Evolutionary conservation across 1,140 invertebrate genomes (phyloP), one percentile per base, ranked within the genome.

Genomic region (Sitodiplosis mosellana): DNA sequence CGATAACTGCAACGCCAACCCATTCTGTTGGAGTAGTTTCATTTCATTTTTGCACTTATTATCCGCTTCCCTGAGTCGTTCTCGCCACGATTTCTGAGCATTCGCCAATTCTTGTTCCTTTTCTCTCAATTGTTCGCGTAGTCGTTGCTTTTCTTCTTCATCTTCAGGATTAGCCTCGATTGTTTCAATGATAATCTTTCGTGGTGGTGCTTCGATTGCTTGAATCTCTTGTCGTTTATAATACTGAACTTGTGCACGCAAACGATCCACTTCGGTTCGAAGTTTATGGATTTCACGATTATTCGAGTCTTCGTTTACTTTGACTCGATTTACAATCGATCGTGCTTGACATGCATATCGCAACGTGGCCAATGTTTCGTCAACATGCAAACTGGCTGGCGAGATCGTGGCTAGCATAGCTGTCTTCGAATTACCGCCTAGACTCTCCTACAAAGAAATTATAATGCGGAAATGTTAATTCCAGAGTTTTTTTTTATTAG

Each of bases 391-490:
- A 54, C 75, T 80, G 11, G 82, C 77, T 10, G 88, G 87, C 42
- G 87, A 83, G 44, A 83, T 72, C 1, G 80, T 83, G 10, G 78
- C 80, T 49, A 83, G 56, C 87, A 92, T 91, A 37, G 91, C 84
- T 1, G 89, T 92, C 58, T 88, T 88, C 0, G 87, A 84, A 66
- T 93, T 92, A 1, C 88, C 88, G n/a, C 88, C 88, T 2, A 93
- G 69, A 20, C 84, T 89, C 64, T 92, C 88, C 65, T 90, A 48
- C 14, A 33, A 46, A 46, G 33, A 6, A 22, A 33, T 60, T 45
- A 33, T n/a, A 27, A 27, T 27, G 27, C 27, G 27, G 27, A 27
- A 27, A 27, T 27, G 27, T 27, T 27, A 5, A 27, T 5, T 27
- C 3, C 27, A 27, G n/a, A n/a, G n/a, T n/a, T n/a, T n/a, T n/a